Conservation (phyloP, 2,888 invertebrate species). For the Sphecodes monilicornis region DNA sequence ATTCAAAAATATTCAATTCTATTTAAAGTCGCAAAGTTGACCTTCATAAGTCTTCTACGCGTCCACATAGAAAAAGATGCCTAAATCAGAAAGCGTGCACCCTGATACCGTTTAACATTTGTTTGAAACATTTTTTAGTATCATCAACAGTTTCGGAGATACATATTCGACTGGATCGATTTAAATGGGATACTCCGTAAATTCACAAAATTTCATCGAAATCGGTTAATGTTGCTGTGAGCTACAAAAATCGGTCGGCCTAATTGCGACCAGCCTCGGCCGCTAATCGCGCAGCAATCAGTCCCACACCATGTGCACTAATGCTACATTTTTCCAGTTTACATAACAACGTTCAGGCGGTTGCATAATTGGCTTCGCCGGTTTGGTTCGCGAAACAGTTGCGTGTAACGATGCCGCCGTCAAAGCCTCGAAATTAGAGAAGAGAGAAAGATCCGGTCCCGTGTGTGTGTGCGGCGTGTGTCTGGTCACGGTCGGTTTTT, state of each 20-base stretch:
- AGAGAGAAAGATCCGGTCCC: slow-evolving; percentile 12
- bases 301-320: background rate
- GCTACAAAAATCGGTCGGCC: background rate
- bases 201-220: no score
- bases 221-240: no score
- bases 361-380: slow-evolving; percentile 32
- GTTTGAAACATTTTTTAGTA: no score
- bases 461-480: background rate
- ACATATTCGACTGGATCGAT: no score
- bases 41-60: no score
- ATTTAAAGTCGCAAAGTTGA: no score
- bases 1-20: no score
- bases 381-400: slow-evolving; percentile 53
- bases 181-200: no score
- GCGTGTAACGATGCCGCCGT: slow-evolving; percentile 43
- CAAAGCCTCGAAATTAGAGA: slow-evolving; percentile 51
- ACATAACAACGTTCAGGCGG: slow-evolving; percentile 46
- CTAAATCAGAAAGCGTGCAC: no score
- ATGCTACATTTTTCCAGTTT: slow-evolving; percentile 22
- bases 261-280: background rate
- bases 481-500: slow-evolving; percentile 1
- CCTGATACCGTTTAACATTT: no score
- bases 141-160: no score
- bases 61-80: no score
- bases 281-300: background rate